A percentile compares a stretch with the other conserved stretches of the same genome.
phyloP scores from a whole-genome alignment of 2,888 invertebrate species.

The Dichetophora obliterata region DNA sequence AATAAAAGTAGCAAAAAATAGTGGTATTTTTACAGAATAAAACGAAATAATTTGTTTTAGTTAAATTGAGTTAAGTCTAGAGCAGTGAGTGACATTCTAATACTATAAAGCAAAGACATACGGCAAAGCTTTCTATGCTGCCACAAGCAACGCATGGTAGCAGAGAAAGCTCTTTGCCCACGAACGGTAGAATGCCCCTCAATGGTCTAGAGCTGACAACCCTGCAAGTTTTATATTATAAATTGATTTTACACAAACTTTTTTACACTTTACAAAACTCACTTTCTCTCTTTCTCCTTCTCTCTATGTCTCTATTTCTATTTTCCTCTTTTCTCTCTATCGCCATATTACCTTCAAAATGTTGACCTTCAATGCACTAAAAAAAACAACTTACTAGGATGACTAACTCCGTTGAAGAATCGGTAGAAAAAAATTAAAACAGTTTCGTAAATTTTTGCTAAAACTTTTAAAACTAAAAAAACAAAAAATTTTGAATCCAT shows the following conservation, averaged over 20 bases:
- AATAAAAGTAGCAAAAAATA: too few species aligned
- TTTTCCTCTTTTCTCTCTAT: not conserved
- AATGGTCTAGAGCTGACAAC: not conserved
- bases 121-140: too few species aligned
- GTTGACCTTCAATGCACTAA: not conserved
- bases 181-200: too few species aligned
- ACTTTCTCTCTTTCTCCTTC: slow-evolving; percentile 19
- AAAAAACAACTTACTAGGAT: slow-evolving; percentile 12
- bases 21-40: too few species aligned
- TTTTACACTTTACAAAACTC: not conserved
- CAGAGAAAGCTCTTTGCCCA: too few species aligned
- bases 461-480: not conserved
- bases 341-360: not conserved
- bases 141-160: too few species aligned
- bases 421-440: slow-evolving; percentile 12
- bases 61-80: too few species aligned
- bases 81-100: too few species aligned
- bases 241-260: not conserved
- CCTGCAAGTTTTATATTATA: not conserved
- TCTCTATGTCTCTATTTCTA: not conserved
- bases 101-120: too few species aligned
- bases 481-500: not conserved
- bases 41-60: too few species aligned
- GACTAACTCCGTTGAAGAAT: slow-evolving; percentile 15
- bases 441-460: slow-evolving; percentile 27